Evolutionary conservation across 2,888 invertebrate species (phyloP), one percentile per base, ranked within the genome.

Genomic region (Linnaemya vulpina): DNA sequence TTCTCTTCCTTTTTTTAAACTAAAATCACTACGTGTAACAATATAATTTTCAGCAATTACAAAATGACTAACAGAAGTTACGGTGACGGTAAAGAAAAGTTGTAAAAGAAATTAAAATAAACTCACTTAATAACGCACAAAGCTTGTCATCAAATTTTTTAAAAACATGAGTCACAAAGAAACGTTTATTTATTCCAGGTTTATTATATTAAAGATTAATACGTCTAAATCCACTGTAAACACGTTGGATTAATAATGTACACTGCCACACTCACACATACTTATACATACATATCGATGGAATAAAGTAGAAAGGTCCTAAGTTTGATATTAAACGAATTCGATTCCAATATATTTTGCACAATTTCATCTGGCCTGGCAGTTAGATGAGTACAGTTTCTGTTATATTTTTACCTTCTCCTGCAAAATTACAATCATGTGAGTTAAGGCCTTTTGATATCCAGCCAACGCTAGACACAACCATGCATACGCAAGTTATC

Each of bases 221-320:
- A 65, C 30, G 11, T 9, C n/a, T 55, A 68, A 76, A 77, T 49
- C 68, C 51, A 62, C 60, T 77, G 25, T 30, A 68, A 25, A 58
- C 60, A 58, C 40, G 60, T 60, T 51, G 51, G 77, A 77, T 70
- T 77, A 70, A 10, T 55, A 30, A 53, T 55, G 65, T 9, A 35
- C 20, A 13, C 35, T 15, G 11, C 2, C 4, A 15, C 25, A 13
- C 10, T 7, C n/a, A 35, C 2, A 35, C 13, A 17, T 3, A 60
- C 35, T n/a, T 5, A 9, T 3, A 25, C 25, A 7, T 4, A 20
- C 40, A 62, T 5, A 62, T 8, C 15, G 15, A 43, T 43, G 43
- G 15, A 43, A n/a, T n/a, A n/a, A n/a, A n/a, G n/a, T n/a, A n/a
- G n/a, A n/a, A n/a, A n/a, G n/a, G n/a, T n/a, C n/a, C n/a, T n/a